Base-by-base conservation (phyloP, 1,140 invertebrate species). In the Drosophila santomea region DNA sequence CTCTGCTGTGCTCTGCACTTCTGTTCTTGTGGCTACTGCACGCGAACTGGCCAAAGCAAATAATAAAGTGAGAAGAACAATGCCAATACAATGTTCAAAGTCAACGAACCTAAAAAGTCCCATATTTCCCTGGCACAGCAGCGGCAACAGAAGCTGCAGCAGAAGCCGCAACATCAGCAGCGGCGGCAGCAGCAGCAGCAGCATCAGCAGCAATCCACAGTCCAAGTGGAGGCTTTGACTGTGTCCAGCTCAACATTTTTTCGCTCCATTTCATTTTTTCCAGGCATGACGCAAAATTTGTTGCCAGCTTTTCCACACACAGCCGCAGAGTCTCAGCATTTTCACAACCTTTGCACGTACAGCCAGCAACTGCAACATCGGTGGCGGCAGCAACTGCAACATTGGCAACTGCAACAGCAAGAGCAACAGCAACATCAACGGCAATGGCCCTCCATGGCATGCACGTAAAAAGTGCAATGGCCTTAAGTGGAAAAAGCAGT, bases 401-500 rank as follows among this genome's bases (percentile, higher is more conserved):
- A 67, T 32, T 32, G 32, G 32, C 32, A 32, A 32, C 23, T 4
- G 2, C 63, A 58, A 38, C 58, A 39, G 35, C 58, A 68, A 17
- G 61, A 64, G 14, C 60, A 63, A 17, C 63, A 59, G 14, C 78
- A 75, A 47, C 51, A 71, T 73, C 76, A 74, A 84, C 77, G 79
- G 84, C 85, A 88, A 89, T 89, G 83, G 84, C 85, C 84, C 84
- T 89, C 84, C 84, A 83, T 89, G 85, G 84, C 84, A 84, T 89
- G 84, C 84, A 89, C 84, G 84, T 89, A 89, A 89, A 89, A 89
- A 89, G 84, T 89, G 84, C 84, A 89, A 89, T 90, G 84, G 84
- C 84, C 84, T 89, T 89, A 89, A 89, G 84, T 90, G 84, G 84
- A 90, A 89, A 88, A 89, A 89, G 84, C 85, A 89, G 85, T 89